Conservation (phyloP, 92 coral and sea anemone genomes). For the Palythoa heliodiscus region DNA sequence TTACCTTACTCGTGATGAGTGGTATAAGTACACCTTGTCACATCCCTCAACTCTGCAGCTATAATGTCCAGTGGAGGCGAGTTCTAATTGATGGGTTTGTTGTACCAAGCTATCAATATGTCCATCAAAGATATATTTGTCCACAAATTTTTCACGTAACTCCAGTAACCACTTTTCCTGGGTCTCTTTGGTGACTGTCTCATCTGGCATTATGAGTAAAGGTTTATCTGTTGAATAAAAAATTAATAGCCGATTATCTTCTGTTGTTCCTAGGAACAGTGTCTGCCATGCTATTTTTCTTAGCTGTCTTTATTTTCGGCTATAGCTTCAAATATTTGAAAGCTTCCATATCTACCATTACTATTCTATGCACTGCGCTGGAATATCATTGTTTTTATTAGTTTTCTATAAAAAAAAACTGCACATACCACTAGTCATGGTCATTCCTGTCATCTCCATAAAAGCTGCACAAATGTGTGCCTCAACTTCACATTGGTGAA, state of each 20-base stretch:
- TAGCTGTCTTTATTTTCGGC: background rate
- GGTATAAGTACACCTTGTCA: constrained; percentile 63
- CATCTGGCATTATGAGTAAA: constrained; percentile 43
- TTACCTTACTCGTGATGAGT: constrained; percentile 71
- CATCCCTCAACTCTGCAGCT: constrained; percentile 55
- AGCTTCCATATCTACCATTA: background rate
- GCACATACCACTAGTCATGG: constrained; percentile 1
- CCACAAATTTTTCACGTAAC: constrained; percentile 30
- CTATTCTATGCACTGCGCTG: background rate
- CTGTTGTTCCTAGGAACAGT: background rate
- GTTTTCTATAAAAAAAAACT: background rate
- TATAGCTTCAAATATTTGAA: too few relatives aligned
- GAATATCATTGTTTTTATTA: background rate
- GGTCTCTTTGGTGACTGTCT: constrained; percentile 28
- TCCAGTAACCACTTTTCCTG: constrained; percentile 51
- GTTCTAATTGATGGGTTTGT: constrained; percentile 55
- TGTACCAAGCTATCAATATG: constrained; percentile 53
- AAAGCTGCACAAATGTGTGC: constrained; percentile 46
- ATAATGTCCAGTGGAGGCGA: constrained; percentile 52
- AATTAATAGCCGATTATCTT: background rate
- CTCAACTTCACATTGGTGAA: constrained; percentile 36
- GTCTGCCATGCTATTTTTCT: background rate
- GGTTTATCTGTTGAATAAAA: constrained; percentile 44
- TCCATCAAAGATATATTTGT: constrained; percentile 42
- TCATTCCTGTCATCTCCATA: constrained; percentile 47